Evolutionary conservation across 2,113 vertebrate species (phyloP), one percentile per base, ranked within the genome.

Genomic region (Anoura caudifer): DNA sequence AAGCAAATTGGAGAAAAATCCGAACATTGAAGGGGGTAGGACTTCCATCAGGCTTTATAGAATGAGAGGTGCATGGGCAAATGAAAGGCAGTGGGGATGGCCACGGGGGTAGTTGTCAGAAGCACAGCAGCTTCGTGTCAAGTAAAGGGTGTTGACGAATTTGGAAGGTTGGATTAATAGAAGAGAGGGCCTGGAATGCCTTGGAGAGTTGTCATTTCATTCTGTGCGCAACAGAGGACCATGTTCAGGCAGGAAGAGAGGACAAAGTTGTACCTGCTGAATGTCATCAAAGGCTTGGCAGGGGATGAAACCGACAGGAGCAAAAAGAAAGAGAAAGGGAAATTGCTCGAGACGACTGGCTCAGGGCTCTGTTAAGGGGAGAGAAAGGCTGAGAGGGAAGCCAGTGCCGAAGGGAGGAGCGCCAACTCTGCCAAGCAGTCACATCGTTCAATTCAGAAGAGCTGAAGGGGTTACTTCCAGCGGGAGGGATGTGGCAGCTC

Each of bases 261-360:
- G 82, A 84, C 93, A 54, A 4, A 81, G 17, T 76, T 87, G 26
- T 92, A 97, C 92, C 94, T 98, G 83, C 67, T 93, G 80, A 54
- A 85, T 93, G 81, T 81, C 65, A 56, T 81, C 36, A 50, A 77
- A 85, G 81, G 33, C 47, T 97, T 96, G 94, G 87, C 92, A 95
- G 87, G 28, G 36, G 79, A 52, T 86, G 83, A 93, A 96, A 84
- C 59, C 41, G 38, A 47, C 13, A 33, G 2, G 24, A 88, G 65
- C 63, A 31, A 52, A 80, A 90, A 94, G 80, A 56, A 93, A 96
- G 79, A 72, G 70, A 87, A 79, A 54, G 69, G 95, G 86, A 96
- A 89, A 91, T 89, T 59, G 67, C 63, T 88, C 15, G 75, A 94
- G 50, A 73, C 10, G 31, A 24, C 86, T 86, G 95, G 86, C 83